Base-by-base conservation (phyloP, 2,888 invertebrate species). In the Phengaris alcon region DNA sequence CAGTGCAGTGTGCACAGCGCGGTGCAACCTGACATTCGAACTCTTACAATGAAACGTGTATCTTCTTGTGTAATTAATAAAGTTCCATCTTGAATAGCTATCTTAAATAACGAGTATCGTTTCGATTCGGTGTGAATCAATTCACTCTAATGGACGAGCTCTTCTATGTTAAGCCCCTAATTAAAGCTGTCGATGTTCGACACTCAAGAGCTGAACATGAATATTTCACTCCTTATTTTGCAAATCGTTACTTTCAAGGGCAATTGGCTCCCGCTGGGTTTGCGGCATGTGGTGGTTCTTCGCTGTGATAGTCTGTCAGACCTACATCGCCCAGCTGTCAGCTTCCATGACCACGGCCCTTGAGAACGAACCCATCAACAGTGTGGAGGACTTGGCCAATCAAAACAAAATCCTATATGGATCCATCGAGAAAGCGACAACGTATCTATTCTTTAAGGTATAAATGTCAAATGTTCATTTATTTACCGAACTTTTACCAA, bases 201-300 rank as follows among this genome's bases (percentile, higher is more conserved):
- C 35, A 3, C 35, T 35, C 35, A 35, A 4, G 4, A 35, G 35
- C 35, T 35, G 35, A 35, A 35, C 48, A 48, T 48, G 6, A 48
- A 48, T 48, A 48, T 48, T 8, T 7, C 48, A 48, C 6, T 7
- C 3, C 3, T 52, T 10, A 35, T 35, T 35, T 35, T 35, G 35
- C 9, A 10, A 52, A 52, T 12, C 10, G 52, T 52, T 1, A 10
- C 35, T 6, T 82, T 84, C 44, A 78, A 97, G 98, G 88, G 98
- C 98, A 4, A 95, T 97, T 55, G 98, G 98, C 0, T 98, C 98
- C 0, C 94, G 98, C 64, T 96, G 98, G 93, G 96, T 98, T 0
- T 97, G 97, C 13, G 96, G 96, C 2, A 97, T 97, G 95, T 97
- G 97, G 98, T 98, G 98, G 98, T 98, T 98, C 89, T 98, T 98